These are phyloP conservation scores for Meleagris gallopavo DNA, from an alignment of 2,113 vertebrate species.

Conservation along the genomic window DNA sequence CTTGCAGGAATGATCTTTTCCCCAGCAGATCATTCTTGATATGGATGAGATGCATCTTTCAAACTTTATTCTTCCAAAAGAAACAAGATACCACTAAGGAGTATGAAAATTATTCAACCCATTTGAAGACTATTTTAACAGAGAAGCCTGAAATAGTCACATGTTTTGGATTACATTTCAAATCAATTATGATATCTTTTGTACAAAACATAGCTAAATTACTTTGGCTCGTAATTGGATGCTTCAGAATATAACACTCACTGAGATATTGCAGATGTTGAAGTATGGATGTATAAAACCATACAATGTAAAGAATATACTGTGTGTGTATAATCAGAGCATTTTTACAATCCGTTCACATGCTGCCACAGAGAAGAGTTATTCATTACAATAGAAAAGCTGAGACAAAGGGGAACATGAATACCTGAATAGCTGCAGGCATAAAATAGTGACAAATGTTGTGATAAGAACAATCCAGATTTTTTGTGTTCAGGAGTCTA, in stretches of 20 bases:
- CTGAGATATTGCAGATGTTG: neutral
- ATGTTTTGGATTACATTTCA: neutral
- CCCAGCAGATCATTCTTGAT: neutral
- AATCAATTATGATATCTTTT: neutral
- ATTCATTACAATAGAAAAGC: neutral
- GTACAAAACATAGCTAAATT: neutral
- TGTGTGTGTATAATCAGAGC: neutral
- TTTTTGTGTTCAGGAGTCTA: neutral
- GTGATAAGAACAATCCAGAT: neutral
- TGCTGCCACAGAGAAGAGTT: neutral
- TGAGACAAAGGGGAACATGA: neutral
- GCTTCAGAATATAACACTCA: neutral
- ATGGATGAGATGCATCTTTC: neutral
- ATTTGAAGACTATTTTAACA: neutral
- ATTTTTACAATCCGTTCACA: neutral
- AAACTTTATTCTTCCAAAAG: neutral
- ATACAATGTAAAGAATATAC: neutral
- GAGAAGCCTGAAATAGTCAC: neutral
- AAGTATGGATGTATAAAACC: neutral
- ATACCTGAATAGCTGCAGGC: neutral
- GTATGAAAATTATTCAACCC: neutral
- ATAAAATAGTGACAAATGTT: neutral
- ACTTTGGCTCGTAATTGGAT: neutral
- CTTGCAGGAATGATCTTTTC: neutral
- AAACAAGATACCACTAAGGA: neutral